Evolutionary conservation across 1,140 invertebrate genomes (phyloP).

Genomic region (Drosophila repletoides): DNA sequence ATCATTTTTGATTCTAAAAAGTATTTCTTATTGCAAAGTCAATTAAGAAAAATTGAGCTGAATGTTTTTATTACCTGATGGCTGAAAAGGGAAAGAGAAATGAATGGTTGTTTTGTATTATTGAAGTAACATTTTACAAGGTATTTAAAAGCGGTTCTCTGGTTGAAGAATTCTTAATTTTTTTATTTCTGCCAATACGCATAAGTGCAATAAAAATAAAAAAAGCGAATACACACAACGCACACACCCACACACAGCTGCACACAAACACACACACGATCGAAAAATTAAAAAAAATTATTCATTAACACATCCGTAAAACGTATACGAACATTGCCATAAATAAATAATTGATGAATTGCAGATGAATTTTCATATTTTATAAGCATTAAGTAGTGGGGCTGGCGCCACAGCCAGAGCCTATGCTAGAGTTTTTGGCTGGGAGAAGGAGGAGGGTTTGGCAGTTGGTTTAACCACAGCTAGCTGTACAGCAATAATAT

Average conservation of each 20-base stretch:
- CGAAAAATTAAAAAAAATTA: slow-evolving; percentile 65
- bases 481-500: slow-evolving; percentile 71
- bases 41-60: not conserved
- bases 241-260: slow-evolving; percentile 24
- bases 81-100: too few species aligned
- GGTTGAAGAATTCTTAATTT: not conserved
- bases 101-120: too few species aligned
- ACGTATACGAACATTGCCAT: slow-evolving; percentile 71
- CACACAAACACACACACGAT: not conserved
- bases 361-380: slow-evolving; percentile 81
- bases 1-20: not conserved
- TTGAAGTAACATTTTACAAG: too few species aligned
- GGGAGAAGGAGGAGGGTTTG: not conserved
- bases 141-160: not conserved
- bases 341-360: slow-evolving; percentile 81
- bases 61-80: too few species aligned
- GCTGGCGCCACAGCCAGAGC: not conserved
- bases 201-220: slow-evolving; percentile 72
- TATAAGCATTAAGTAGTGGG: slow-evolving; percentile 75
- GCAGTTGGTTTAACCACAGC: slow-evolving; percentile 41
- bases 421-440: not conserved
- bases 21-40: not conserved
- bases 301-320: slow-evolving; percentile 80
- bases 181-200: slow-evolving; percentile 22
- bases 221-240: slow-evolving; percentile 62